phyloP scores from a whole-genome alignment of 2,888 invertebrate species.

The Rutpela maculata region DNA sequence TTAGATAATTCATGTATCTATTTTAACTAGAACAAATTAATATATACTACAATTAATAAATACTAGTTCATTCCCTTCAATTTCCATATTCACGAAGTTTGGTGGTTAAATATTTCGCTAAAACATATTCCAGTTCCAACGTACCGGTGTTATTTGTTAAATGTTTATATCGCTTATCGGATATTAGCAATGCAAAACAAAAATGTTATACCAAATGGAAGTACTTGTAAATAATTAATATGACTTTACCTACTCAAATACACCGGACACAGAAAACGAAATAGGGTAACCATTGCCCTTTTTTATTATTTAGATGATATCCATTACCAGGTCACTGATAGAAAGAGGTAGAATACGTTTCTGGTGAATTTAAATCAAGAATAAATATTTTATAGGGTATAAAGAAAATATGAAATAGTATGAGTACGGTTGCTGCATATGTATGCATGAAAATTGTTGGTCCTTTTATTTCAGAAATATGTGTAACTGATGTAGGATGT shows the following conservation, averaged over 20 bases:
- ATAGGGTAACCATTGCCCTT: slow-evolving; percentile 17
- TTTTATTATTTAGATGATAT: slow-evolving; percentile 26
- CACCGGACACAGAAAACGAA: slow-evolving; percentile 4
- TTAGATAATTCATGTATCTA: too few relatives aligned
- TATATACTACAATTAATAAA: neutral
- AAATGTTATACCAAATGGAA: slow-evolving; percentile 8
- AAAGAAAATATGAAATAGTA: neutral
- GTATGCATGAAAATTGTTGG: neutral
- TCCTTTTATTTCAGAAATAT: too few relatives aligned
- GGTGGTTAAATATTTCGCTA: neutral
- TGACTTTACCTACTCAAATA: slow-evolving; percentile 8
- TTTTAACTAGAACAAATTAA: neutral
- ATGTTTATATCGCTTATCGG: neutral
- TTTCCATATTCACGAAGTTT: neutral
- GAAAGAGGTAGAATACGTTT: neutral
- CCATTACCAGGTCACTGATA: slow-evolving; percentile 5
- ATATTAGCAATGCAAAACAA: slow-evolving; percentile 13
- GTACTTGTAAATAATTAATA: slow-evolving; percentile 17
- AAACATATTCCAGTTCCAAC: neutral
- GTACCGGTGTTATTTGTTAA: neutral
- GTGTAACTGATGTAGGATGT: too few relatives aligned
- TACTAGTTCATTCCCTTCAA: neutral
- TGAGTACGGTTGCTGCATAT: neutral
- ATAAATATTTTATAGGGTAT: neutral
- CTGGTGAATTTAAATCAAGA: neutral